phyloP scores from a whole-genome alignment of 2,888 invertebrate genomes.

The Acrocera orbiculus region DNA sequence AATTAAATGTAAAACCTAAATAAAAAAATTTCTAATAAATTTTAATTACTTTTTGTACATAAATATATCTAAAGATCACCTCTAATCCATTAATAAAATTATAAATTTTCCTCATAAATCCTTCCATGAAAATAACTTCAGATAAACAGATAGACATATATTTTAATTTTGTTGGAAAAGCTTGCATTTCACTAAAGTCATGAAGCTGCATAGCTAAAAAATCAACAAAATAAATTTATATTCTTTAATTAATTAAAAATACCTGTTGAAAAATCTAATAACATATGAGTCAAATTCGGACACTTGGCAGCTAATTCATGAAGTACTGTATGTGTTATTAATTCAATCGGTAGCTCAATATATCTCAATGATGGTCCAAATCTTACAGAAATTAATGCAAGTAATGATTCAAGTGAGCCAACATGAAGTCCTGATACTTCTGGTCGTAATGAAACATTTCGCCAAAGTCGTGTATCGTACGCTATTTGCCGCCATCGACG shows the following conservation, averaged over 20 bases:
- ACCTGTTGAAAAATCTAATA: constrained; percentile 90
- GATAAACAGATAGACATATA: constrained; percentile 94
- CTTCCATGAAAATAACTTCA: constrained; percentile 99
- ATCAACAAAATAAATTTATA: background rate
- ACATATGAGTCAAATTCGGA: constrained; percentile 87
- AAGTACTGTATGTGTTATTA: constrained; percentile 90
- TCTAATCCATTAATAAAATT: constrained; percentile 97
- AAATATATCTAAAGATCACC: constrained; percentile 18
- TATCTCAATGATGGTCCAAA: constrained; percentile 78
- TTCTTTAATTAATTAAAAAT: background rate
- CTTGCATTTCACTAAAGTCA: constrained; percentile 97
- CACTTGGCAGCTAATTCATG: constrained; percentile 95
- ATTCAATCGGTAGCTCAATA: constrained; percentile 86
- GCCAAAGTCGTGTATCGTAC: constrained; percentile 91
- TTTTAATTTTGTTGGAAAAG: constrained; percentile 91
- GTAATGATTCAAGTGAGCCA: constrained; percentile 67
- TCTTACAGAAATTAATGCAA: constrained; percentile 72
- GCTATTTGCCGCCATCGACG: constrained; percentile 92
- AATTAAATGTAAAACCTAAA: constrained; percentile 72
- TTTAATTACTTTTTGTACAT: background rate
- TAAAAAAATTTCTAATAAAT: background rate
- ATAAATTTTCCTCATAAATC: constrained; percentile 98
- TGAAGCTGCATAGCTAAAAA: constrained; percentile 85
- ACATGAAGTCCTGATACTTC: constrained; percentile 70
- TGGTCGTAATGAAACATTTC: constrained; percentile 85